Conservation (phyloP, 2,113 vertebrate species). For the Lagopus leucura region DNA sequence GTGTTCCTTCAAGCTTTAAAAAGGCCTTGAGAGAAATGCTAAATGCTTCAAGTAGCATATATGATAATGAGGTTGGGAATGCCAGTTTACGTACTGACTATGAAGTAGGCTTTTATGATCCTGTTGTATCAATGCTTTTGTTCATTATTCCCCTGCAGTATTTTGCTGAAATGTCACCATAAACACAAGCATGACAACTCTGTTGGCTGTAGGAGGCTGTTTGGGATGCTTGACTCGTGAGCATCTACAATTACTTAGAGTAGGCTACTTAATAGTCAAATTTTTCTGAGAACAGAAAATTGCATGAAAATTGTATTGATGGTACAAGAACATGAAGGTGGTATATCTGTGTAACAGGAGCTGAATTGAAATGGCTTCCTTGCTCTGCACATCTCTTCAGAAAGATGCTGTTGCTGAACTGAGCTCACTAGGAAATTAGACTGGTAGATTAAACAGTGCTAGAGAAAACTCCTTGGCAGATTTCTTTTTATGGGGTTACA, state of each 20-base stretch:
- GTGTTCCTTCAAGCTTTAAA: not conserved
- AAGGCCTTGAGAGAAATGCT: not conserved
- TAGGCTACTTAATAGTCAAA: not conserved
- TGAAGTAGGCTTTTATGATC: not conserved
- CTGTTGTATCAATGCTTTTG: not conserved
- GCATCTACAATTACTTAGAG: not conserved
- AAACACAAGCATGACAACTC: not conserved
- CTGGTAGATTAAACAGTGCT: not conserved
- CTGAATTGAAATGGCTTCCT: not conserved
- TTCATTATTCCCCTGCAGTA: not conserved
- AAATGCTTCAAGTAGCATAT: not conserved
- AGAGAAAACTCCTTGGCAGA: not conserved
- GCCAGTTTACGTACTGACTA: not conserved
- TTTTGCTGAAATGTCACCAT: conserved; percentile 17
- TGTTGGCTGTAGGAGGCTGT: not conserved
- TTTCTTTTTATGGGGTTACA: not conserved
- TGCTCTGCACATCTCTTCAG: not conserved
- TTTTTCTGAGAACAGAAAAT: conserved; percentile 19
- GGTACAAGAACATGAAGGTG: not conserved
- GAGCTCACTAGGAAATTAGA: not conserved
- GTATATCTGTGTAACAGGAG: not conserved
- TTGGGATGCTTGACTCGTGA: not conserved
- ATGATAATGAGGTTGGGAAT: not conserved
- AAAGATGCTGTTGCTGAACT: not conserved
- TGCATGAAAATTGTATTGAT: not conserved